Conservation (phyloP, 2,113 vertebrate species). For the Aspiorhynchus laticeps region DNA sequence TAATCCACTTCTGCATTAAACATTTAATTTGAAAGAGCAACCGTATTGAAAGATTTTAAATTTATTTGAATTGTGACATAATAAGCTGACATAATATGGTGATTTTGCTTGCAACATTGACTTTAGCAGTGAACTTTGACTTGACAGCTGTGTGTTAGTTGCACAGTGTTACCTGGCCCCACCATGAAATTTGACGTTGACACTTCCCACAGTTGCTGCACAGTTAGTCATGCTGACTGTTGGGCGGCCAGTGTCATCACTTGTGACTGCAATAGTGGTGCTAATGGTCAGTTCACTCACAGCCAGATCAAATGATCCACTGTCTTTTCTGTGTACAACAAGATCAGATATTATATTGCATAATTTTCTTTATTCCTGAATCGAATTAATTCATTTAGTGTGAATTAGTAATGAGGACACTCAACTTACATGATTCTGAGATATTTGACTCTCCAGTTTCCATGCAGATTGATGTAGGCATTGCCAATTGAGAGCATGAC, state of each 20-base stretch:
- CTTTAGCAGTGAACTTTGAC: not conserved
- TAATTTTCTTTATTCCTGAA: not conserved
- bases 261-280: slow-evolving; percentile 60
- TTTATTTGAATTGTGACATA: not conserved
- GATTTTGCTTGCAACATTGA: not conserved
- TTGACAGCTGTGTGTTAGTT: not conserved
- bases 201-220: slow-evolving; percentile 54
- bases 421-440: slow-evolving; percentile 68
- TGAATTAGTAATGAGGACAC: not conserved
- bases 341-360: not conserved
- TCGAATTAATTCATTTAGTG: not conserved
- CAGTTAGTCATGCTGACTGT: slow-evolving; percentile 64
- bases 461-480: slow-evolving; percentile 69
- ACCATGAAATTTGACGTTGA: slow-evolving; percentile 68
- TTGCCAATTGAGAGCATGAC: slow-evolving; percentile 69
- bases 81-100: not conserved
- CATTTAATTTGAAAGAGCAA: not conserved
- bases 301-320: slow-evolving; percentile 72
- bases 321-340: slow-evolving; percentile 66
- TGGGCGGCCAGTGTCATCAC: slow-evolving; percentile 70
- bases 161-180: slow-evolving; percentile 70
- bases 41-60: not conserved
- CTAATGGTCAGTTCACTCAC: slow-evolving; percentile 65
- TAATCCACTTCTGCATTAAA: not conserved
- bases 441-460: slow-evolving; percentile 76